Evolutionary conservation across 1,140 invertebrate species (phyloP).

Genomic region (Trichonephila clavata): DNA sequence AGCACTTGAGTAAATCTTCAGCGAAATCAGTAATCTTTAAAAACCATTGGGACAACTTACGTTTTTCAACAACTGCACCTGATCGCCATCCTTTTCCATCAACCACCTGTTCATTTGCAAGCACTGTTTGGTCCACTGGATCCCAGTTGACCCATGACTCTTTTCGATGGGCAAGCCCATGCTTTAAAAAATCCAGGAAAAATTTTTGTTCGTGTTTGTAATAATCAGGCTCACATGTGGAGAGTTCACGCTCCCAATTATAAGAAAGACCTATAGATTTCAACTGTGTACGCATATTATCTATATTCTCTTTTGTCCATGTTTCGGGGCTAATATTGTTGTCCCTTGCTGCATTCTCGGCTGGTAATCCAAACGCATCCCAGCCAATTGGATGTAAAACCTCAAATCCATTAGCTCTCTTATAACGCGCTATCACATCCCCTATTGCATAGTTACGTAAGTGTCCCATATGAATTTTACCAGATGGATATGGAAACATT

Average conservation of each 20-base stretch:
- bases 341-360: not conserved
- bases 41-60: not conserved
- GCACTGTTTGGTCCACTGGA: not conserved
- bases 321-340: not conserved
- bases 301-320: not conserved
- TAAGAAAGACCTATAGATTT: not conserved
- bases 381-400: constrained; percentile 12
- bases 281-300: not conserved
- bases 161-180: not conserved
- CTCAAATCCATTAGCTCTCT: not conserved
- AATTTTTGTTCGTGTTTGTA: not conserved
- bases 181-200: not conserved
- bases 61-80: not conserved
- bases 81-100: not conserved
- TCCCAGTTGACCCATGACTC: not conserved
- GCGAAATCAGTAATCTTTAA: constrained; percentile 33
- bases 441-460: not conserved
- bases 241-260: not conserved
- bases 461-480: not conserved
- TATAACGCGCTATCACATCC: not conserved
- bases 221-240: not conserved
- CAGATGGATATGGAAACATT: constrained; percentile 15
- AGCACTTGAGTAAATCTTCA: not conserved
- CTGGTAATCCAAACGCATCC: constrained; percentile 13
- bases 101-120: constrained; percentile 1